Percentiles rank a stretch among this genome's conserved stretches.
phyloP scores from a whole-genome alignment of 2,888 invertebrate species.

The Ectemnius cavifrons region DNA sequence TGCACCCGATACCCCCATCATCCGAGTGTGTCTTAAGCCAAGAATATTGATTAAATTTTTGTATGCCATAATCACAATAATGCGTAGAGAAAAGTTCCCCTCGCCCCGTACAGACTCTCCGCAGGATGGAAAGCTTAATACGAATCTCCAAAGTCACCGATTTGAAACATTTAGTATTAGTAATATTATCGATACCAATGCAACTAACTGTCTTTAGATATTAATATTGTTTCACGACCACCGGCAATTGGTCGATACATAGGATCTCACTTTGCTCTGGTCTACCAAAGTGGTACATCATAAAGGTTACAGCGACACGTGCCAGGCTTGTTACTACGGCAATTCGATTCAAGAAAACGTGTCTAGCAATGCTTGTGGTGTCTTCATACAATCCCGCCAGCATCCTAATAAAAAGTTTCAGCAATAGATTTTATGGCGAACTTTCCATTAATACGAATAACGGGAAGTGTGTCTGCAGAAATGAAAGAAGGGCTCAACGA shows the following conservation, averaged over 20 bases:
- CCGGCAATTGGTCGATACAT: background rate
- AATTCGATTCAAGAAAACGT: too few species aligned
- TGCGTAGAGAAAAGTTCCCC: too few species aligned
- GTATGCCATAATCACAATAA: background rate
- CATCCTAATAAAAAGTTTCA: too few species aligned
- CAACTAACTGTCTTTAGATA: background rate
- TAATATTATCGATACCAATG: background rate
- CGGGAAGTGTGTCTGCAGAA: too few species aligned
- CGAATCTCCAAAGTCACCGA: too few species aligned
- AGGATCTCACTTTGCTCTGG: background rate
- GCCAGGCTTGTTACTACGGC: background rate
- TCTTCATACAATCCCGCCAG: too few species aligned
- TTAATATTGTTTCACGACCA: background rate
- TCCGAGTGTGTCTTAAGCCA: background rate
- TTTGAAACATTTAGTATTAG: background rate
- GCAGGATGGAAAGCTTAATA: too few species aligned
- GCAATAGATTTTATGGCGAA: too few species aligned
- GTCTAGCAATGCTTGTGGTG: too few species aligned
- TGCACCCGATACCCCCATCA: background rate
- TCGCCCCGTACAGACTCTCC: too few species aligned
- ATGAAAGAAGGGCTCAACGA: too few species aligned
- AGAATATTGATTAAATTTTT: conserved; percentile 9
- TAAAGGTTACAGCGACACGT: conserved; percentile 1
- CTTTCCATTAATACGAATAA: too few species aligned
- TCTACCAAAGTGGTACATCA: background rate